Base-by-base conservation (phyloP, 2,113 vertebrate species). In the Neolamprologus hecqui region DNA sequence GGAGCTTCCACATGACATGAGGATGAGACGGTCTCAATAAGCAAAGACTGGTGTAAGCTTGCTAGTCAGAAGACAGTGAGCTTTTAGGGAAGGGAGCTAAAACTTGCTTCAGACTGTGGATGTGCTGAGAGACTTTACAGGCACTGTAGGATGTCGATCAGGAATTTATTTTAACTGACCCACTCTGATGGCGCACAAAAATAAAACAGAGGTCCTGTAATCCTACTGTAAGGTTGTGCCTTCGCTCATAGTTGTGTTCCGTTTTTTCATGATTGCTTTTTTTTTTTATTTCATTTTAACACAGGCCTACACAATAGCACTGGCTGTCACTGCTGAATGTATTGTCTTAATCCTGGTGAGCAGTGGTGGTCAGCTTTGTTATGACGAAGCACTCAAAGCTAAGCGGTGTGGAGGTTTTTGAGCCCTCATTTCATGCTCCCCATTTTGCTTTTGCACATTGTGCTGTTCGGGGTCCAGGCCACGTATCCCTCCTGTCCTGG, bases 401-500 rank as follows among this genome's bases (percentile, higher is more conserved):
- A 77, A 63, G 89, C 68, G 68, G 81, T 57, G 85, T 31, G 53
- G 63, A 90, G 89, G 88, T 53, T 90, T 77, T 81, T 35, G 87
- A 89, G 88, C 81, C 86, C 86, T 90, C 85, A 55, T 84, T 86
- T 86, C 89, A 57, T 87, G 77, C 65, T 96, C 91, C 93, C 89
- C 93, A 86, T 92, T 95, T 96, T 94, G 86, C 95, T 95, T 96
- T 90, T 88, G 85, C 92, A 84, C 91, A 92, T 91, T 83, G 91
- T 86, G 84, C 90, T 90, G 91, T 90, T 93, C 83, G 90, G 85
- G 86, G 85, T 82, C 94, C 95, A 95, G 95, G 95, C 96, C 91
- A 86, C 93, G 95, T 92, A 94, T 96, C 95, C 96, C 94, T 93
- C 95, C 95, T 89, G 94, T 93, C 95, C 93, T 86, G 93, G 95